phyloP scores from a whole-genome alignment of 2,797 vertebrate species.

The Etheostoma nigrum region DNA sequence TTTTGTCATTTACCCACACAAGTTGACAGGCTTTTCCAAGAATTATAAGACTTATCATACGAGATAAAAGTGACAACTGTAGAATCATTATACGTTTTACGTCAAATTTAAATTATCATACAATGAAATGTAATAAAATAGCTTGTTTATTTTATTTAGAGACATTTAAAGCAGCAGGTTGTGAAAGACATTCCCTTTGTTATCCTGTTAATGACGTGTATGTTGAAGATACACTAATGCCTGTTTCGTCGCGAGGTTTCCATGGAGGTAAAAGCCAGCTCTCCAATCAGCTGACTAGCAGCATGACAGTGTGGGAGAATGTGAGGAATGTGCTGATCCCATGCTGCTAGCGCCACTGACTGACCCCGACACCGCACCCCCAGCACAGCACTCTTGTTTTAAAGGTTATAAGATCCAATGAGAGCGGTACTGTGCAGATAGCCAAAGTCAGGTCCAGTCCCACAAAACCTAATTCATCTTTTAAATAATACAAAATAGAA shows the following conservation, averaged over 20 bases:
- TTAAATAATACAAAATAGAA: constrained; percentile 1
- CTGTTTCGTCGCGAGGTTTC: constrained; percentile 54
- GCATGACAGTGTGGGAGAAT: constrained; percentile 82
- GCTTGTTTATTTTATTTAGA: no score
- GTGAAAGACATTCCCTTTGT: constrained; percentile 17
- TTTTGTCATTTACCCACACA: not conserved
- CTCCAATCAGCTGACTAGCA: constrained; percentile 84
- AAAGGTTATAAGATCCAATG: constrained; percentile 66
- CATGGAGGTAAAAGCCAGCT: constrained; percentile 63
- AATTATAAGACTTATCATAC: not conserved
- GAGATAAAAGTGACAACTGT: not conserved
- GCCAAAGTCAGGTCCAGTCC: constrained; percentile 17
- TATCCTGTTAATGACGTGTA: constrained; percentile 20
- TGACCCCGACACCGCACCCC: constrained; percentile 28
- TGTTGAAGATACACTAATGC: constrained; percentile 34
- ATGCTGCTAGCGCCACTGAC: constrained; percentile 72
- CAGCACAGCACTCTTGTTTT: constrained; percentile 74
- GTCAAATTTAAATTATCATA: not conserved
- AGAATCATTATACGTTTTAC: not conserved
- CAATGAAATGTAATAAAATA: not conserved
- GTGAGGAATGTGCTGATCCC: constrained; percentile 84
- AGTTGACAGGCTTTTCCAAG: constrained; percentile 11
- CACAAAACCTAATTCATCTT: constrained; percentile 3
- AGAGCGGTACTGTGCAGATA: constrained; percentile 36
- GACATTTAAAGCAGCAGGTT: not conserved